Base-by-base conservation (phyloP, 2,797 vertebrate species). In the Neostethus bicornis region DNA sequence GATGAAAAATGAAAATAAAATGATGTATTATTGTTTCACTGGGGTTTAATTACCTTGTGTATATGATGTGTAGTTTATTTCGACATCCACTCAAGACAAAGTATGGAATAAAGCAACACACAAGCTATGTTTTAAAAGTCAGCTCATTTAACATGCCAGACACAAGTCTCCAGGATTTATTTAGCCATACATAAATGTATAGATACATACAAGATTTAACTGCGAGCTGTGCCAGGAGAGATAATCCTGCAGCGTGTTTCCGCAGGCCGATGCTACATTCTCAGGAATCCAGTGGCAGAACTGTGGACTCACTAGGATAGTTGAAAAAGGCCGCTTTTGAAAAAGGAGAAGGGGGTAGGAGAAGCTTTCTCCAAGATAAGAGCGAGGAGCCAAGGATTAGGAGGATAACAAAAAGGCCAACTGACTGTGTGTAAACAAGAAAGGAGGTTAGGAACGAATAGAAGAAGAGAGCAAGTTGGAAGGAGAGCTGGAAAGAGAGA, bases 361-460 rank as follows among this genome's bases (percentile, higher is more conserved):
- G 42, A 25, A 52, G 41, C 43, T 43, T 64, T 75, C 71, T 69
- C 51, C 56, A 5, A 82, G 84, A 81, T 71, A 54, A 55, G 23
- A 43, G 49, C 5, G 16, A 80, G 45, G 53, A 77, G 76, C 6
- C 55, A 71, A 64, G 74, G 83, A 86, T 88, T 90, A 86, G 70
- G 51, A 64, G 83, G 76, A 77, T 73, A 79, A 82, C 56, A 77
- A 80, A 83, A 86, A 79, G 75, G 76, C 80, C 79, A 84, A 71
- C 32, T 59, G 75, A 80, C 73, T 72, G 65, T 68, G 83, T 80
- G 85, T 84, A 83, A 87, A 89, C 87, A 85, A 68, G 77, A 77
- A 81, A 69, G 28, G 62, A 76, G 75, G 70, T 85, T 84, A 78
- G 83, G 68, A 70, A 71, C 62, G 73, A 79, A 83, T 73, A 51